phyloP scores from a whole-genome alignment of 1,140 invertebrate species.

The Eubasilissa regina region DNA sequence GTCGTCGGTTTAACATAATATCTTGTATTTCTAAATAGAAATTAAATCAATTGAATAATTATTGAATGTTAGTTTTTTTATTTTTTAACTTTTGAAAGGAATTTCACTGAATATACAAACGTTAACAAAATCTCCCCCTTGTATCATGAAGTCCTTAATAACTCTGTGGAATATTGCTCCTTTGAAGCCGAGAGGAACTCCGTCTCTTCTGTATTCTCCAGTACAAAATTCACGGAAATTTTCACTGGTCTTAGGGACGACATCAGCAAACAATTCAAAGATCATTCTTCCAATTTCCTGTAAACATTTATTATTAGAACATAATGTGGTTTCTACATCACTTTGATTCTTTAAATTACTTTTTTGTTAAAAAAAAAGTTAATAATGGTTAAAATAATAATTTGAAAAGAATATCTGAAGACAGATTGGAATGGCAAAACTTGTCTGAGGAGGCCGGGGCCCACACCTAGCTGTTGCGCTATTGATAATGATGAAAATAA shows the following conservation, averaged over 20 bases:
- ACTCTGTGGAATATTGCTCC: constrained; percentile 97
- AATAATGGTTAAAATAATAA: background rate
- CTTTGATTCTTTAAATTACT: no score
- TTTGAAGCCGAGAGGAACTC: constrained; percentile 97
- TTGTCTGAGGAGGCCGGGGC: no score
- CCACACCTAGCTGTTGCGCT: no score
- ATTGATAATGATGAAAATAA: no score
- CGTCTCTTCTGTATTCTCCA: constrained; percentile 92
- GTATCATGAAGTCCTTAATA: constrained; percentile 99
- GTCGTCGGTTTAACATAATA: no score
- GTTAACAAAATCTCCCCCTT: constrained; percentile 99
- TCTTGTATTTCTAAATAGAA: no score
- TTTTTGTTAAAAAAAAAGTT: no score
- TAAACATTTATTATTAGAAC: constrained; percentile 33
- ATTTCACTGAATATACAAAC: constrained; percentile 78
- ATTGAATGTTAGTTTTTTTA: no score
- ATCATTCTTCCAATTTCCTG: constrained; percentile 94
- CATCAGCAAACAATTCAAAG: constrained; percentile 97
- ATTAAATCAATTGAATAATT: no score
- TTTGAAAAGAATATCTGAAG: background rate
- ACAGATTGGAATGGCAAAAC: background rate
- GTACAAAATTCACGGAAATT: constrained; percentile 99
- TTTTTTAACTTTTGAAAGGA: no score
- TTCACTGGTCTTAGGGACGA: constrained; percentile 97
- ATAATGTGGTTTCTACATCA: no score